These are phyloP conservation scores for Australoheros scitulus DNA, from an alignment of 2,113 vertebrate species.

Conservation along the genomic window DNA sequence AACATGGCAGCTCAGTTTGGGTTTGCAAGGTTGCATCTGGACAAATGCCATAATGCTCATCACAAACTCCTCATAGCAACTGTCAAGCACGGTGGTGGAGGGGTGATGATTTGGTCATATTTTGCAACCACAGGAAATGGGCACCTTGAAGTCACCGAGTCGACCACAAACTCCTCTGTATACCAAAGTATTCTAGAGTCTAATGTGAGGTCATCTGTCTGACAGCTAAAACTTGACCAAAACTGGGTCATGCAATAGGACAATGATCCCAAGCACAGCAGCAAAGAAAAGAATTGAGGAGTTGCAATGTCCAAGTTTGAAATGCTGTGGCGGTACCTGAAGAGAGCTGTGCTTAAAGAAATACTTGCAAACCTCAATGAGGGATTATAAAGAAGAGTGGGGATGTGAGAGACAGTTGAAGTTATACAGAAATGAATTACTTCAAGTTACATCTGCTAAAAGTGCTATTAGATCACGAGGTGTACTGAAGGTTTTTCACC, in stretches of 20 bases:
- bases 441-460: not conserved
- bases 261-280: not conserved
- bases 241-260: no score
- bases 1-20: not conserved
- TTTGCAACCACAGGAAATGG: not conserved
- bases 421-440: not conserved
- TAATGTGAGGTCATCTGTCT: not conserved
- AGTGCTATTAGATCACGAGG: not conserved
- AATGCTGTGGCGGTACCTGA: no score
- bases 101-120: not conserved
- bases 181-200: not conserved
- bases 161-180: not conserved
- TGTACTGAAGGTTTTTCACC: no score
- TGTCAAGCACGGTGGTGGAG: not conserved
- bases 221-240: no score
- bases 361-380: no score
- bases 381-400: not conserved
- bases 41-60: not conserved
- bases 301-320: not conserved
- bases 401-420: not conserved
- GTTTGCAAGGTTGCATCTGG: not conserved
- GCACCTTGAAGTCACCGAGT: not conserved
- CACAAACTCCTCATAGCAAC: not conserved
- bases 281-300: not conserved
- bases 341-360: no score